phyloP scores from a whole-genome alignment of 1,140 invertebrate species.

The Carcinoscorpius rotundicauda region DNA sequence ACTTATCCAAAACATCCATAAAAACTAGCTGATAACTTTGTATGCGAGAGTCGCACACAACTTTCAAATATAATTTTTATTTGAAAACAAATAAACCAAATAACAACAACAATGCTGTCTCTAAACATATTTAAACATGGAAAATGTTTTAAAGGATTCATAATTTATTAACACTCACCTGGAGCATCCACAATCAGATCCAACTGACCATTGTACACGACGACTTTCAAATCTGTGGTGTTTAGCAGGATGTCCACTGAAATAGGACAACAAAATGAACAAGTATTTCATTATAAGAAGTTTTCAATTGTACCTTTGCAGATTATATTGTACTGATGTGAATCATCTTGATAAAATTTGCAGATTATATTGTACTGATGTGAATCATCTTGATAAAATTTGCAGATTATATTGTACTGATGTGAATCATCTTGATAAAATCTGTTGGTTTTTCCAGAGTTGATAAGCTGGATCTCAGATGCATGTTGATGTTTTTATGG shows the following conservation, averaged over 20 bases:
- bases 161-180: conserved; percentile 33
- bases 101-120: neutral
- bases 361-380: too few relatives aligned
- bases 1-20: neutral
- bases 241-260: conserved; percentile 41
- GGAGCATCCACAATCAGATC: conserved; percentile 58
- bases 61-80: neutral
- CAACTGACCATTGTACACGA: conserved; percentile 53
- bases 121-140: neutral
- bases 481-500: too few relatives aligned
- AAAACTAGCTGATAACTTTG: neutral
- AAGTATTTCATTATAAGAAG: too few relatives aligned
- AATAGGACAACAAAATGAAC: conserved; percentile 29
- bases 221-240: conserved; percentile 49
- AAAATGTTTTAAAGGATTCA: conserved; percentile 6
- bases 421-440: too few relatives aligned
- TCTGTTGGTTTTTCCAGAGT: too few relatives aligned
- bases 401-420: too few relatives aligned
- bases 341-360: too few relatives aligned
- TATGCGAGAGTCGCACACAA: neutral
- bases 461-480: too few relatives aligned
- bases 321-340: too few relatives aligned
- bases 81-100: neutral
- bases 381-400: too few relatives aligned
- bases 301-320: too few relatives aligned